phyloP scores from a whole-genome alignment of 2,797 vertebrate species.

The Macrochelys suwanniensis region DNA sequence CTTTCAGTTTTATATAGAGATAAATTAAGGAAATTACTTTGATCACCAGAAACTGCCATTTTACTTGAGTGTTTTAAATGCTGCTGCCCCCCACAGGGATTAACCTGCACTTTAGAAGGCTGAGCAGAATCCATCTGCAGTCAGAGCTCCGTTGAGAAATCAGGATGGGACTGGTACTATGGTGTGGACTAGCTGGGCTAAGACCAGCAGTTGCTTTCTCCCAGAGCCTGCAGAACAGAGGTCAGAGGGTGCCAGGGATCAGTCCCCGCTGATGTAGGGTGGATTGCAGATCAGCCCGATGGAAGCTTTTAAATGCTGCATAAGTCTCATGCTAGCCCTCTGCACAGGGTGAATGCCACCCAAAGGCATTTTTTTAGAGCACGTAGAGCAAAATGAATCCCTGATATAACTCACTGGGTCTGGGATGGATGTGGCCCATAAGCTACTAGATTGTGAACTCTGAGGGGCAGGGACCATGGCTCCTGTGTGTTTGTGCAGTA shows the following conservation, averaged over 20 bases:
- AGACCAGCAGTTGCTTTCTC: not conserved
- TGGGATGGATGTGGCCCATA: not conserved
- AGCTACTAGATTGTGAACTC: not conserved
- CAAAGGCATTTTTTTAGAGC: not conserved
- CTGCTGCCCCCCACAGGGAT: not conserved
- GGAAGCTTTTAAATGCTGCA: not conserved
- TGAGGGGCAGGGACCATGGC: not conserved
- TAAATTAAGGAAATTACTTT: not conserved
- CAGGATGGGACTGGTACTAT: not conserved
- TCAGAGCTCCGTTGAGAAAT: not conserved
- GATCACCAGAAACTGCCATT: not conserved
- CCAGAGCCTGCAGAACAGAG: not conserved
- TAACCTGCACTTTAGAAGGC: not conserved
- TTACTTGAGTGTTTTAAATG: not conserved
- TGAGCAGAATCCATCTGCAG: not conserved
- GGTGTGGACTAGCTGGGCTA: not conserved
- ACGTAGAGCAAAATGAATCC: not conserved
- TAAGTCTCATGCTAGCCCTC: not conserved
- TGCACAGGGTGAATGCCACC: not conserved
- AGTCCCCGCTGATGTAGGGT: not conserved
- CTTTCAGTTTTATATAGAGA: not conserved
- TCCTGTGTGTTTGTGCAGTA: not conserved
- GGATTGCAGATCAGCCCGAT: not conserved
- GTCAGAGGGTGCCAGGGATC: not conserved
- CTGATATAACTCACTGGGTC: not conserved